Evolutionary conservation across 2,888 invertebrate genomes (phyloP).

Genomic region (Parthenolecanium corni): DNA sequence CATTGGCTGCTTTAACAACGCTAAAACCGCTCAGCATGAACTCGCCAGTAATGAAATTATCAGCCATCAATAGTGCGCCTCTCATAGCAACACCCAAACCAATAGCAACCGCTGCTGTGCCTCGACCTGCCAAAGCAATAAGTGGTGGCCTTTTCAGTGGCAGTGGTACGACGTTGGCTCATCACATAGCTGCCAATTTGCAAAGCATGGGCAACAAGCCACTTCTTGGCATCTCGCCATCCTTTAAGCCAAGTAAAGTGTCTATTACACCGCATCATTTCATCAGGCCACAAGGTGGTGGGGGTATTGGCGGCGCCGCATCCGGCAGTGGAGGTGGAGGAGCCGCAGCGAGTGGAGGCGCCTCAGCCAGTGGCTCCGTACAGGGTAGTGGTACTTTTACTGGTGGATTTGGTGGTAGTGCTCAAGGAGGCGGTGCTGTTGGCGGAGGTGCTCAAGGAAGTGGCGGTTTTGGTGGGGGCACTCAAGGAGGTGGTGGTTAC

Average conservation of each 20-base stretch:
- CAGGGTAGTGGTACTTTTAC: constrained; percentile 17
- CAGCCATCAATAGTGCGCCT: too few relatives aligned
- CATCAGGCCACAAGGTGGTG: not conserved
- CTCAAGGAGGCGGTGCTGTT: constrained; percentile 27
- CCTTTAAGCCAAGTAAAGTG: constrained; percentile 15
- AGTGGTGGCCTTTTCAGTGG: constrained; percentile 9
- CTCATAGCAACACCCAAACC: too few relatives aligned
- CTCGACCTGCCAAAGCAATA: not conserved
- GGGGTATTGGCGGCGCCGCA: constrained; percentile 16
- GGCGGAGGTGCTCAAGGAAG: constrained; percentile 27
- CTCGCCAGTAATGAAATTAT: too few relatives aligned
- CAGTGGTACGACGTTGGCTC: constrained; percentile 14
- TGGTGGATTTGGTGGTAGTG: not conserved
- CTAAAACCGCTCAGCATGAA: too few relatives aligned
- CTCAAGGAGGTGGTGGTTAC: constrained; percentile 10
- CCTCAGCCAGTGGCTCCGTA: constrained; percentile 31
- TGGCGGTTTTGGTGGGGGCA: constrained; percentile 13
- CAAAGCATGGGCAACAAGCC: constrained; percentile 26
- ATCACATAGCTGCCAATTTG: constrained; percentile 8
- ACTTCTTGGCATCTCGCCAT: constrained; percentile 18
- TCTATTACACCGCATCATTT: constrained; percentile 13
- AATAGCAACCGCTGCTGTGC: too few relatives aligned
- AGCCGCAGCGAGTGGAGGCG: constrained; percentile 37
- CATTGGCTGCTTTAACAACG: too few relatives aligned
- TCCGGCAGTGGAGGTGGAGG: constrained; percentile 33